A percentile compares a stretch with the other conserved stretches of the same genome.
phyloP scores from a whole-genome alignment of 2,888 invertebrate genomes.

The Eubasilissa splendida region DNA sequence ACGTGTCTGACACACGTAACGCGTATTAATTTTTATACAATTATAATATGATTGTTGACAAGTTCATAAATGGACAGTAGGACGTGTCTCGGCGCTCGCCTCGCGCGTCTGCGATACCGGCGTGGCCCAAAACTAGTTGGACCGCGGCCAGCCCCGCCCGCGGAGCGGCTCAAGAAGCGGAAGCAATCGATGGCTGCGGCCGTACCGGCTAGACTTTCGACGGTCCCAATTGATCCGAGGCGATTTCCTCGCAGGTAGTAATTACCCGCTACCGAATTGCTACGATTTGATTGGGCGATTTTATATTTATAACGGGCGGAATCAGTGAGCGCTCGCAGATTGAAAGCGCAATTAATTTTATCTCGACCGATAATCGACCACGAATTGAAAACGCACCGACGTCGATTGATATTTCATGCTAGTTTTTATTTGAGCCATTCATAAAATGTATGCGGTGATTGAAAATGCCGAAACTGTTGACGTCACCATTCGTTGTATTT shows the following conservation, averaged over 20 bases:
- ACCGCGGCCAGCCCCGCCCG: neutral
- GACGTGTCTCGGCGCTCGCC: too few relatives aligned
- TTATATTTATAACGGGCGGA: constrained; percentile 51
- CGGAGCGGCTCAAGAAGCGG: constrained; percentile 20
- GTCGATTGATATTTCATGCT: constrained; percentile 28
- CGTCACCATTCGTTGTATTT: too few relatives aligned
- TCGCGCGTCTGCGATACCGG: too few relatives aligned
- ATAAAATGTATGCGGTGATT: neutral
- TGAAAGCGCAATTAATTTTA: constrained; percentile 52
- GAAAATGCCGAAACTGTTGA: neutral
- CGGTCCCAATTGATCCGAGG: constrained; percentile 57
- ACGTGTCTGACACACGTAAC: too few relatives aligned
- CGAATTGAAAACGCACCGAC: constrained; percentile 45
- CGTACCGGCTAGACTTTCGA: constrained; percentile 54
- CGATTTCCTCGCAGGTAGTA: constrained; percentile 53
- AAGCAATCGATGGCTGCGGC: constrained; percentile 34
- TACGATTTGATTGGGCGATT: constrained; percentile 51
- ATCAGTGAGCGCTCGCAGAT: constrained; percentile 50
- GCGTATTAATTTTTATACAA: too few relatives aligned
- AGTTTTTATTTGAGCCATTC: neutral
- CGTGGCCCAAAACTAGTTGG: neutral
- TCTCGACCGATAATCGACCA: constrained; percentile 42
- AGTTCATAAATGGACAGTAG: too few relatives aligned
- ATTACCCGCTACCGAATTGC: constrained; percentile 58
- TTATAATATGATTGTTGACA: too few relatives aligned